phyloP scores from a whole-genome alignment of 2,888 invertebrate genomes.

The Sminthurinus aureus region DNA sequence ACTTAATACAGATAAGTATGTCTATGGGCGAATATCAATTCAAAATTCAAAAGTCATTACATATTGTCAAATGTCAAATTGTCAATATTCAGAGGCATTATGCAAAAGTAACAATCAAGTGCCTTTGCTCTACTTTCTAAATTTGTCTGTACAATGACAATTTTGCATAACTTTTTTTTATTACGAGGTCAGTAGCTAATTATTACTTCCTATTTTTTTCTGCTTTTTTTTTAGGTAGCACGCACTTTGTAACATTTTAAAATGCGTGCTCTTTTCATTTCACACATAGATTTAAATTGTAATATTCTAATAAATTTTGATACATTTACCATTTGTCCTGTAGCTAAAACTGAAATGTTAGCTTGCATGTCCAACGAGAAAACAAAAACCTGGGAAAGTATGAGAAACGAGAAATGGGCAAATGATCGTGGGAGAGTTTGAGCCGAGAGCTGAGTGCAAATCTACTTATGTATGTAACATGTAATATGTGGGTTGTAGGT shows the following conservation, averaged over 20 bases:
- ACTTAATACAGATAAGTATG: too few relatives aligned
- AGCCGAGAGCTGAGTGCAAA: not conserved
- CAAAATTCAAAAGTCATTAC: not conserved
- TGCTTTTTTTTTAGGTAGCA: not conserved
- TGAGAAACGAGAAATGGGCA: too few relatives aligned
- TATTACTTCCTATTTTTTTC: conserved; percentile 12
- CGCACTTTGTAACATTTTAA: not conserved
- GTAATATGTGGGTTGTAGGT: not conserved
- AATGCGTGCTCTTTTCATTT: not conserved
- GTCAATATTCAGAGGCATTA: too few relatives aligned
- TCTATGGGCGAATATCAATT: not conserved
- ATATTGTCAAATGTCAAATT: too few relatives aligned
- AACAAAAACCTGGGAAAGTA: not conserved
- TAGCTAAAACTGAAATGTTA: too few relatives aligned
- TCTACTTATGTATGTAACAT: not conserved
- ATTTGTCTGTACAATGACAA: conserved; percentile 22
- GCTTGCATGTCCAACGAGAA: not conserved
- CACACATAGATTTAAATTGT: too few relatives aligned
- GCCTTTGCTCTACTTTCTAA: conserved; percentile 21
- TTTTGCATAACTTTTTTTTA: conserved; percentile 15
- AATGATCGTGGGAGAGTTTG: too few relatives aligned
- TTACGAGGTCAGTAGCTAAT: conserved; percentile 8
- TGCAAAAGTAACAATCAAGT: not conserved
- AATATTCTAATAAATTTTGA: too few relatives aligned
- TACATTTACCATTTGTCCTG: too few relatives aligned